Base-by-base conservation (phyloP, 2,888 invertebrate species). In the Penaeus monodon region DNA sequence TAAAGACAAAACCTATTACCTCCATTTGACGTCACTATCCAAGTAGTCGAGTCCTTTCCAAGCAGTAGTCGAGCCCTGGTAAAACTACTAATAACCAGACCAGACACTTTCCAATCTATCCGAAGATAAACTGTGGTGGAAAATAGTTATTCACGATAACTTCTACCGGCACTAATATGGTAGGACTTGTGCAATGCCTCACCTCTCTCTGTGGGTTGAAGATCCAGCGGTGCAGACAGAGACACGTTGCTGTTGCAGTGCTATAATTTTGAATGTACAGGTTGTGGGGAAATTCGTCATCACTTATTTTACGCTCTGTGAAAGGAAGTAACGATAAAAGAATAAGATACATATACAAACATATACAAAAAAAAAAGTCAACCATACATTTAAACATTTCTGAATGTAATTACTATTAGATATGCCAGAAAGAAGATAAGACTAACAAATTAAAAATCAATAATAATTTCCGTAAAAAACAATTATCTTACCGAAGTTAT, bases 261-360 rank as follows among this genome's bases (percentile, higher is more conserved):
- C 98, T 98, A 92, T 99, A 99, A 93, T 99, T 99, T 93, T 99
- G 99, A 91, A 99, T 98, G 94, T 99, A 99, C 90, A 99, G 94
- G 91, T 98, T 97, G 93, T 99, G 99, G 0, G 99, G 99, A 91
- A 97, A 96, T 93, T 99, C 99, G 92, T 96, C 96, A 0, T 97
- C 95, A 91, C 96, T 96, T 89, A 99, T 93, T 93, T 98, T 88
- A 29, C 88, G 84, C 76, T 88, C 88, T 88, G 76, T 20, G 27
- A 76, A 22, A 38, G 49, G 65, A 74, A 63, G 44, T 70, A 0
- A 20, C 1, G 14, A 70, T 20, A 29, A 70, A 70, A 24, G 20
- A 70, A 29, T 24, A 70, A 20, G 14, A 78, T 64, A 70, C 44
- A 49, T 81, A 2, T 65, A 88, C 33, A 78, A 65, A 84, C 22